These are phyloP conservation scores for Cheilosia variabilis DNA, from an alignment of 2,888 invertebrate species.

Conservation along the genomic window DNA sequence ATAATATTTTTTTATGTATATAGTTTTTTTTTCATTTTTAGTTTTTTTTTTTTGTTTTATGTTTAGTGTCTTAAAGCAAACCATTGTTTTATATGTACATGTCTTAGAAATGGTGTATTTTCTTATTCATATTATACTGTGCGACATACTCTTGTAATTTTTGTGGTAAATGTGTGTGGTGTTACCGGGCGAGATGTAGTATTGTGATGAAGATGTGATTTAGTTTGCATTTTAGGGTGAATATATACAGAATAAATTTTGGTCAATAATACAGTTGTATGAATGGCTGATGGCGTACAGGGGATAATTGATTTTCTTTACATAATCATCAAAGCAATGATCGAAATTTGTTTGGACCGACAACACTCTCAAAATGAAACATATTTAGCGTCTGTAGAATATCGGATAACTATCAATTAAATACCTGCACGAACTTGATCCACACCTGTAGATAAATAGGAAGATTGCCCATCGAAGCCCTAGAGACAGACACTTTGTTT, in stretches of 20 bases:
- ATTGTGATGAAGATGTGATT: conserved; percentile 41
- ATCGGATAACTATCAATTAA: too few relatives aligned
- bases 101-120: conserved; percentile 50
- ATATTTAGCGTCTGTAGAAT: too few relatives aligned
- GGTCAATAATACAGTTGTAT: background rate
- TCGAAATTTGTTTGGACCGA: too few relatives aligned
- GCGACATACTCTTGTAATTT: conserved; percentile 3
- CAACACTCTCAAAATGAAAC: too few relatives aligned
- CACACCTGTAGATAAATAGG: too few relatives aligned
- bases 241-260: background rate
- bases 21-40: conserved; percentile 40
- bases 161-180: conserved; percentile 9
- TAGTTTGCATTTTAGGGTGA: background rate
- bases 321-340: background rate
- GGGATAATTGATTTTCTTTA: background rate
- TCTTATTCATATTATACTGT: conserved; percentile 6
- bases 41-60: conserved; percentile 10
- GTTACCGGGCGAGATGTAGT: conserved; percentile 16
- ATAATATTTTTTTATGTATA: conserved; percentile 45
- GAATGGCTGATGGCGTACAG: background rate
- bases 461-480: too few relatives aligned
- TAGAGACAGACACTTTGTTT: too few relatives aligned
- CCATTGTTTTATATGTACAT: conserved; percentile 65
- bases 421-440: too few relatives aligned
- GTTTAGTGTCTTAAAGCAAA: conserved; percentile 62